These are phyloP conservation scores for Andrena bicolor DNA, from an alignment of 2,888 invertebrate genomes.

Conservation along the genomic window DNA sequence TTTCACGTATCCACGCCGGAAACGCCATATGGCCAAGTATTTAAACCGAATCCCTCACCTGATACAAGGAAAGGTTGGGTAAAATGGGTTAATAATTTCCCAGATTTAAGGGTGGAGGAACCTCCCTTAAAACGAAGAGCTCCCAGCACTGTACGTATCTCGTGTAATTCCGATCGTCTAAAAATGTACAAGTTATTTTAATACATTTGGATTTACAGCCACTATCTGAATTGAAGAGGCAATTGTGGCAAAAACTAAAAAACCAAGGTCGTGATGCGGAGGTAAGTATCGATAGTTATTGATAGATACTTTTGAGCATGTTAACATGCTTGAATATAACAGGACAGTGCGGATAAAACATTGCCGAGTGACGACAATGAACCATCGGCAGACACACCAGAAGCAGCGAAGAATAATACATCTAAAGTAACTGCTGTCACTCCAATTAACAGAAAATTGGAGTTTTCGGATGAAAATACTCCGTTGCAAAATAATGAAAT, in stretches of 20 bases:
- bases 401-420: not conserved
- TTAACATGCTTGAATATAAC: conserved; percentile 1
- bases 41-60: conserved; percentile 86
- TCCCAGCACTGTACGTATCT: conserved; percentile 83
- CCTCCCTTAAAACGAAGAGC: conserved; percentile 78
- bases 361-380: not conserved
- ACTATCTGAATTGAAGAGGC: conserved; percentile 81
- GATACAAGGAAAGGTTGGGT: conserved; percentile 86
- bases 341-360: conserved; percentile 17
- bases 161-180: not conserved
- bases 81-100: conserved; percentile 85
- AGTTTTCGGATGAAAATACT: conserved; percentile 73
- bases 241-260: conserved; percentile 83
- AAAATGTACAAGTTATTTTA: conserved; percentile 10
- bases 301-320: not conserved
- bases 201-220: conserved; percentile 74
- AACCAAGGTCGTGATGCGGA: conserved; percentile 64
- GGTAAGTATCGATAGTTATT: conserved; percentile 55
- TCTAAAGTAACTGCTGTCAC: not conserved
- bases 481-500: conserved; percentile 73
- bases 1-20: conserved; percentile 86
- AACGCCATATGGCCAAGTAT: conserved; percentile 86
- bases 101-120: conserved; percentile 82
- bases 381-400: not conserved
- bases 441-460: conserved; percentile 76